Conservation (phyloP, 37 sponge, comb jelly and placozoan genomes). For the Hexactinellida sp. region DNA sequence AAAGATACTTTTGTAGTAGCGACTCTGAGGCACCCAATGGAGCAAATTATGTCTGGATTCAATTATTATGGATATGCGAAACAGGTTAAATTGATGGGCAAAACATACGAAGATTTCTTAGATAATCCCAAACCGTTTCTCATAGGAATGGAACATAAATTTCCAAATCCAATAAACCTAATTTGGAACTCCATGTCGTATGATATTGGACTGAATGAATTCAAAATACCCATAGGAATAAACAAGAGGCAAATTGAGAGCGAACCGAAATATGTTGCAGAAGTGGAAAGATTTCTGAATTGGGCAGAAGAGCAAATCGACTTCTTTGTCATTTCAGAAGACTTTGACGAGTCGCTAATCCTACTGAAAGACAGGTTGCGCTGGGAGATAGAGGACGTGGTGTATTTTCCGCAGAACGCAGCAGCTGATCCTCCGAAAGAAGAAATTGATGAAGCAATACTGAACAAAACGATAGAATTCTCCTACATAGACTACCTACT, state of each 20-base stretch:
- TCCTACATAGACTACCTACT: background rate
- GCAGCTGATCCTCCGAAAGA: background rate
- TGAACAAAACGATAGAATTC: background rate
- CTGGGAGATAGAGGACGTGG: background rate
- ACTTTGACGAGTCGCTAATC: background rate
- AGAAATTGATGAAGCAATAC: background rate
- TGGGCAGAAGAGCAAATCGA: background rate
- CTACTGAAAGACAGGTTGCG: background rate
- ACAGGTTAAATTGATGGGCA: background rate
- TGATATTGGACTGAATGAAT: background rate
- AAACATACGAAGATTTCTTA: background rate
- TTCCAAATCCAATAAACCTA: background rate
- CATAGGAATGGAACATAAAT: background rate
- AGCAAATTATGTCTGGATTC: background rate
- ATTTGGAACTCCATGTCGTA: background rate
- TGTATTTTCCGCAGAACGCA: background rate
- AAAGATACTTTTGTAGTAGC: background rate
- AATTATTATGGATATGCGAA: conserved; percentile 1
- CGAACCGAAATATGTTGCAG: background rate
- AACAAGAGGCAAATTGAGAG: background rate
- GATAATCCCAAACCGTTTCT: background rate
- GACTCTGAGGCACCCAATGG: background rate
- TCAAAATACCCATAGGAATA: background rate
- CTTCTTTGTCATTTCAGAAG: background rate
- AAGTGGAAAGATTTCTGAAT: background rate